Conservation (phyloP, 2,888 invertebrate genomes). For the Steinernema hermaphroditum region DNA sequence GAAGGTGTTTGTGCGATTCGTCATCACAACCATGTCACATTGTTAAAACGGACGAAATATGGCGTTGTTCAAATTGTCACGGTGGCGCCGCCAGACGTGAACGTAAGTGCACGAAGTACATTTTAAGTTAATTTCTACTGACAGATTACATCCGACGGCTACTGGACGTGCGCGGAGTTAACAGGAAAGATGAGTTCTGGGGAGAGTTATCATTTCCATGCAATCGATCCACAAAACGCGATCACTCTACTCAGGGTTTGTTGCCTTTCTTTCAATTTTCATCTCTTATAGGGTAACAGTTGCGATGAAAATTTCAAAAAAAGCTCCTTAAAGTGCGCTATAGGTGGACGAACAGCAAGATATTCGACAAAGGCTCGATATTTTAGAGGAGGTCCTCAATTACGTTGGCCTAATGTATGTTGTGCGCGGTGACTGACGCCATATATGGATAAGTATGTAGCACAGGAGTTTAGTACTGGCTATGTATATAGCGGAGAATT, state of each 20-base stretch:
- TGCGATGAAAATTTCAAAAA: too few species aligned
- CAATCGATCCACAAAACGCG: neutral
- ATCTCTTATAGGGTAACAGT: too few species aligned
- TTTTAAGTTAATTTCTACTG: neutral
- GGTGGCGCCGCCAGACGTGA: neutral
- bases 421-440: too few species aligned
- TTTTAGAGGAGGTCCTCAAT: too few species aligned
- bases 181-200: neutral
- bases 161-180: slow-evolving; percentile 24
- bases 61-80: neutral
- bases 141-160: slow-evolving; percentile 14
- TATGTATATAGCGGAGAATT: too few species aligned
- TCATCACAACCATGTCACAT: neutral
- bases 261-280: too few species aligned
- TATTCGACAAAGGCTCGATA: too few species aligned
- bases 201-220: neutral
- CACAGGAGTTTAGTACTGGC: too few species aligned
- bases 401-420: too few species aligned
- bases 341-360: too few species aligned
- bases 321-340: too few species aligned
- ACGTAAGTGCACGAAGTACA: neutral
- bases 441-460: too few species aligned
- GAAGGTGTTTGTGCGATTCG: slow-evolving; percentile 24
- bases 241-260: neutral
- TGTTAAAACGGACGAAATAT: neutral